Evolutionary conservation across 2,888 invertebrate genomes (phyloP).

Genomic region (Lysandra coridon): DNA sequence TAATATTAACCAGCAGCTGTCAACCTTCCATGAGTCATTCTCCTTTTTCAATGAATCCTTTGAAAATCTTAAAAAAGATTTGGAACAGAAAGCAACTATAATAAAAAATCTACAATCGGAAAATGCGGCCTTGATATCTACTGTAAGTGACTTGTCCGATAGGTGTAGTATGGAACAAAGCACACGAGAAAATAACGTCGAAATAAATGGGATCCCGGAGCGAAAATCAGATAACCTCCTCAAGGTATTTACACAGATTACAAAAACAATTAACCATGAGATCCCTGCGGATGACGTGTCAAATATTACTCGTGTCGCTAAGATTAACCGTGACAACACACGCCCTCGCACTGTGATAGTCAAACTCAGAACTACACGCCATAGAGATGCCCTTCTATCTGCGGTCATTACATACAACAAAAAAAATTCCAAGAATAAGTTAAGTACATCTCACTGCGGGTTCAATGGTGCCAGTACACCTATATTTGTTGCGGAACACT

Average conservation of each 20-base stretch:
- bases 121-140: conserved; percentile 15
- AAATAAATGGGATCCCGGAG: too few species aligned
- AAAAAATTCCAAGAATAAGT: too few species aligned
- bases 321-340: not conserved
- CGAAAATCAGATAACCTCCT: too few species aligned
- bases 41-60: not conserved
- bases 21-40: not conserved
- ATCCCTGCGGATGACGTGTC: not conserved
- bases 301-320: conserved; percentile 30
- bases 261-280: not conserved
- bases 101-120: conserved; percentile 30
- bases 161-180: conserved; percentile 27
- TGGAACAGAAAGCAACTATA: conserved; percentile 29
- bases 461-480: too few species aligned
- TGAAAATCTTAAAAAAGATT: not conserved
- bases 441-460: too few species aligned
- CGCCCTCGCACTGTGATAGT: not conserved
- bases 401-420: not conserved
- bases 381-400: not conserved
- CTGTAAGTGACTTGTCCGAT: conserved; percentile 25
- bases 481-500: too few species aligned
- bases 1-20: not conserved
- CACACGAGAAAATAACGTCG: too few species aligned
- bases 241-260: not conserved
- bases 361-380: conserved; percentile 9